phyloP scores from a whole-genome alignment of 1,140 invertebrate species.

The Dreissena rostriformis region DNA sequence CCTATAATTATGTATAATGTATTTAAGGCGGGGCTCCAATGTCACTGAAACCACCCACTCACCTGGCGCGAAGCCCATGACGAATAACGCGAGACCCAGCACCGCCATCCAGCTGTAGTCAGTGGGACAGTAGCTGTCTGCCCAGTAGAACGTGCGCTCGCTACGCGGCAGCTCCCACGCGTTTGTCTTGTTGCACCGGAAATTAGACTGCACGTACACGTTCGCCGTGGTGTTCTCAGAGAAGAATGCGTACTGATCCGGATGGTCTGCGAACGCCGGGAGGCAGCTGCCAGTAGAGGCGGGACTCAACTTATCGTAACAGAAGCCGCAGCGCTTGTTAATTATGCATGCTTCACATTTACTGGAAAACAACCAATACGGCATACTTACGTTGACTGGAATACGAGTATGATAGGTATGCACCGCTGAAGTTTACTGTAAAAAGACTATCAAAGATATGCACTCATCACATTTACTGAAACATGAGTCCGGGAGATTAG shows the following conservation, averaged over 20 bases:
- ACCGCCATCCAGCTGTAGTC: constrained; percentile 83
- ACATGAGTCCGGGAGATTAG: not conserved
- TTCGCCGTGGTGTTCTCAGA: constrained; percentile 24
- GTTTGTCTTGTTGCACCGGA: constrained; percentile 61
- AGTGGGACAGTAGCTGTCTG: too few relatives aligned
- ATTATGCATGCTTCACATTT: not conserved
- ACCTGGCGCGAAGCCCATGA: constrained; percentile 84
- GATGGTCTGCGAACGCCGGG: constrained; percentile 57
- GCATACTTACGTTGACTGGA: too few relatives aligned
- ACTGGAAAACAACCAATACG: too few relatives aligned
- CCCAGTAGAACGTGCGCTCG: too few relatives aligned
- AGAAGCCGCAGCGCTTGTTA: constrained; percentile 81
- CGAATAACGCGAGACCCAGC: constrained; percentile 82
- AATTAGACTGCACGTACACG: constrained; percentile 22
- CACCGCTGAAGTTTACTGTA: too few relatives aligned
- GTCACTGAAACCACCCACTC: constrained; percentile 1
- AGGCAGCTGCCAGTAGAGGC: constrained; percentile 64
- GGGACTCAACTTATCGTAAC: constrained; percentile 19
- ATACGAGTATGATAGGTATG: too few relatives aligned
- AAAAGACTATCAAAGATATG: too few relatives aligned
- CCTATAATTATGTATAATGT: too few relatives aligned
- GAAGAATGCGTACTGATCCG: too few relatives aligned
- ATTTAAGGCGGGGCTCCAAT: not conserved
- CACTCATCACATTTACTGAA: constrained; percentile 15
- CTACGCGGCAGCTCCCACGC: constrained; percentile 29